Base-by-base conservation (phyloP, 2,113 vertebrate genomes). In the Hippocampus mohnikei region DNA sequence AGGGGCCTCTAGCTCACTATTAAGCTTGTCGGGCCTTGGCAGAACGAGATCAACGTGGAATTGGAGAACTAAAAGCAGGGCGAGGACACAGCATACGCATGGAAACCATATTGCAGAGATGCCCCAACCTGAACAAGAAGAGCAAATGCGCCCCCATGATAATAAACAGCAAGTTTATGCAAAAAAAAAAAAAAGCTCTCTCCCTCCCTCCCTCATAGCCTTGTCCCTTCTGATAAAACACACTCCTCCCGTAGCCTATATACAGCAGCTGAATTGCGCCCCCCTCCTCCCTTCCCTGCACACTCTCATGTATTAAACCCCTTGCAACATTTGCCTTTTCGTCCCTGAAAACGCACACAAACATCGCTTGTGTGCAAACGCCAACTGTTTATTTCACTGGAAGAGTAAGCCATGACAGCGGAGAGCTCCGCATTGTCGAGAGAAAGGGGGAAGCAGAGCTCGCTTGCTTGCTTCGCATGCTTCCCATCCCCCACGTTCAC, bases 401-500 rank as follows among this genome's bases (percentile, higher is more conserved):
- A 67, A 75, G 71, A 79, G 76, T 72, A 85, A 83, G 80, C 73
- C 74, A 71, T 81, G 86, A 75, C 79, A 76, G 80, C 77, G 89
- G 79, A 88, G 87, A 85, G 85, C 86, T 79, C 85, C 78, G 87
- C 88, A 89, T 90, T 88, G 86, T 81, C 77, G 85, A 85, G 83
- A 83, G 84, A 88, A 85, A 85, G 79, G 75, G 81, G 82, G 85
- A 83, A 86, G 86, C 85, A 82, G 81, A 60, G 84, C 67, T 18
- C 7, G 75, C 81, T 81, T 80, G 58, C 27, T 27, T 13, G 23
- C 56, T 15, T 58, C 15, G 25, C 56, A 78, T 82, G 86, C 83
- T 69, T 88, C 92, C 92, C 92, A 90, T 92, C 92, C 92, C 92
- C 92, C 91, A 92, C 86, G 78, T 70, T 80, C 89, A 89, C 81